A percentile compares a stretch with the other conserved stretches of the same genome.
These are phyloP conservation scores for Panulirus ornatus DNA, from an alignment of 1,140 invertebrate species.

Conservation along the genomic window DNA sequence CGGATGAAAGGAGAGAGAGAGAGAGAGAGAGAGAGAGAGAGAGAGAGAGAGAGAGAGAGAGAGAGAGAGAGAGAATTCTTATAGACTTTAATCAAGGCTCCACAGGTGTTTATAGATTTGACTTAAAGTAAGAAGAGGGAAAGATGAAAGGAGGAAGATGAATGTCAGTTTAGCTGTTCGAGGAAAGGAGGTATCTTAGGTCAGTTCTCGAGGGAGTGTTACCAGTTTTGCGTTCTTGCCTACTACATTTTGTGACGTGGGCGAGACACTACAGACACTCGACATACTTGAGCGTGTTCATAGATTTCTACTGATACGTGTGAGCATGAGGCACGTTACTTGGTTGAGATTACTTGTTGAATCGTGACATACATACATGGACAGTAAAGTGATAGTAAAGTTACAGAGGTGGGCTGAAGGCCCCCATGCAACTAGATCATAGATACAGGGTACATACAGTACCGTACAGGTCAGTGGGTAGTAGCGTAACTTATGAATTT, in stretches of 20 bases:
- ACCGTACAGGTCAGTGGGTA: too few species aligned
- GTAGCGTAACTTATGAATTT: too few species aligned
- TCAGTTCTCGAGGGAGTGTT: background rate
- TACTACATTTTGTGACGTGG: background rate
- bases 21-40: conserved; percentile 24
- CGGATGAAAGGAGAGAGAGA: background rate
- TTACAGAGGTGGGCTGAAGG: too few species aligned
- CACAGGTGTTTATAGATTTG: background rate
- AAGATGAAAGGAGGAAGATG: too few species aligned
- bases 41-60: background rate
- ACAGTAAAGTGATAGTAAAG: too few species aligned
- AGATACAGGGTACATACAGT: too few species aligned
- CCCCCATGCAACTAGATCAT: too few species aligned
- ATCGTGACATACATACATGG: too few species aligned
- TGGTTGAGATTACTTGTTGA: too few species aligned
- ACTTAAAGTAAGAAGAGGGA: background rate
- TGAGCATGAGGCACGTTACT: background rate
- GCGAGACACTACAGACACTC: too few species aligned
- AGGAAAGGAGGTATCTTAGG: background rate
- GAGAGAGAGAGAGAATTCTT: too few species aligned
- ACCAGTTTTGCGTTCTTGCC: background rate
- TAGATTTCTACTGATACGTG: background rate
- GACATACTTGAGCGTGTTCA: background rate
- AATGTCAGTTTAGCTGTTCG: background rate
- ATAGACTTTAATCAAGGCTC: too few species aligned